Base-by-base conservation (phyloP, 2,888 invertebrate species). In the Cheilosia vulpina region DNA sequence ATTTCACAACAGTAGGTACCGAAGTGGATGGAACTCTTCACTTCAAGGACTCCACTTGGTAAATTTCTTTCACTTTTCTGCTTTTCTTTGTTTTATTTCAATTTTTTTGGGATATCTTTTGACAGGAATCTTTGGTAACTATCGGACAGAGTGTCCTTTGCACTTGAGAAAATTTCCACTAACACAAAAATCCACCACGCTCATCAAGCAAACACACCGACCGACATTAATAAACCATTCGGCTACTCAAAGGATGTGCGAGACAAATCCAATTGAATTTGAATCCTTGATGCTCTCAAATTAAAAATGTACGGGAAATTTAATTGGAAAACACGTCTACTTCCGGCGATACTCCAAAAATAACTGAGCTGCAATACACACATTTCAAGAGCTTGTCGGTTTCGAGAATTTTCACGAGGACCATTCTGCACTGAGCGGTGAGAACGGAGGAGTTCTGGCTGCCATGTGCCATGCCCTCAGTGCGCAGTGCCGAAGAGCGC, bases 321-420 rank as follows among this genome's bases (percentile, higher is more conserved):
- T 72, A 81, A 76, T 85, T 78, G 69, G 34, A 72, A 78, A 78
- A 78, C 80, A 85, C 88, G 88, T 89, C 88, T 83, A 80, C 69
- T 87, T 87, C 88, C 89, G 88, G 88, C 88, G 87, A 80, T 87
- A 87, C 85, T 87, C 87, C 80, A 88, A 87, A 85, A 87, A 87
- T 82, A 88, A 89, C 89, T 89, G 87, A 88, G 81, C 71, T 76
- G 68, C 81, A 85, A 72, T 21, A 76, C 57, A 71, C 80, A 60
- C 65, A 80, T 77, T 85, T 72, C 77, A 81, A 77, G 81, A 85
- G 85, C 72, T 85, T 81, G 72, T 77, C 81, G 85, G 43, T 60
- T 24, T 52, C 71, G 75, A 80, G 71, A 66, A 63, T 21, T 57
- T 71, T 65, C 34, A 53, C 17, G 24, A 80, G 53, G 66, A 77